Evolutionary conservation across 1,140 invertebrate species (phyloP), one percentile per base, ranked within the genome.

Genomic region (Bombus ignitus): DNA sequence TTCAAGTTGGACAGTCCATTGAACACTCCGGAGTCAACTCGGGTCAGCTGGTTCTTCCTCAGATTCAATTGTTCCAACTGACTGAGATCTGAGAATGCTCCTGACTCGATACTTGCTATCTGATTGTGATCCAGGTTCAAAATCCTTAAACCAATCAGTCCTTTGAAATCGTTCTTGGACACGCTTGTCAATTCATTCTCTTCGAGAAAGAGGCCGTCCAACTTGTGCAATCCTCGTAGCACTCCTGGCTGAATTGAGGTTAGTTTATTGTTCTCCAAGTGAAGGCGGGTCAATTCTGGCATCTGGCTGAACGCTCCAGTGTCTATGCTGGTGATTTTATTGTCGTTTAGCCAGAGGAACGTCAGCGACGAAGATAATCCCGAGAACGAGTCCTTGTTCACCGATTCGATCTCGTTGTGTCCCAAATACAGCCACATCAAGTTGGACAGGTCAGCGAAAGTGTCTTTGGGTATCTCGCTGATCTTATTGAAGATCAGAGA

Each of bases 301-400:
- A 88, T 83, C 2, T 37, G 39, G 8, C 42, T 32, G 71, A 91
- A 91, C 3, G 83, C 42, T 0, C 44, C 84, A 3, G 81, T 8
- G 3, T 81, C 83, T 1, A 91, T n/a, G 6, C 8, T 70, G 0
- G 68, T 4, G 39, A 91, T 91, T 9, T 90, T 81, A 25, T 91
- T 91, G 42, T 88, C 37, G 65, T 85, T 83, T 32, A 91, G 42
- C 88, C 81, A 88, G 53, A 91, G 74, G 2, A 87, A 86, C 15
- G 37, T 0, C 37, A 91, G 32, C 1, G 42, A 70, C 1, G 89
- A 70, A 9, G 71, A 66, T 0, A 81, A 32, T 39, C 85, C 88
- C 0, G 77, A 65, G 22, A 91, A 88, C 0, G 86, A 81, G 3
- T 70, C 74, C 32, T n/a, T 25, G 10, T 59, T 28, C 53, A 91